Evolutionary conservation across 30 jellyfish, hydroid and myxozoan species (phyloP).

Genomic region (Catostylus mosaicus): DNA sequence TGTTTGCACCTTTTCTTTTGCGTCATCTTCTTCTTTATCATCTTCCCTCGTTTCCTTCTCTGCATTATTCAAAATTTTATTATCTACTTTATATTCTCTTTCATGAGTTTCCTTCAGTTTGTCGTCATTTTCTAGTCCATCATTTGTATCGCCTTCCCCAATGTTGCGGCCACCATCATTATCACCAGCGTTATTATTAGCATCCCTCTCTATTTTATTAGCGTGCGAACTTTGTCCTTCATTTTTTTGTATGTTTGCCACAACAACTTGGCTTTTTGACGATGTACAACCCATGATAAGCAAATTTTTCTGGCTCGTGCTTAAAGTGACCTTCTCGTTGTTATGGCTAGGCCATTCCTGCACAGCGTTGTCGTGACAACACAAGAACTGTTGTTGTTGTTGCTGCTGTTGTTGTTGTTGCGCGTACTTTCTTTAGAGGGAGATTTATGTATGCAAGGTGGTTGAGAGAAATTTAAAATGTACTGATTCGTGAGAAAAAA

Average conservation of each 20-base stretch:
- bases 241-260: neutral
- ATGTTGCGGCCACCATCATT: neutral
- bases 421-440: neutral
- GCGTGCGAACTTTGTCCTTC: neutral
- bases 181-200: slow-evolving; percentile 4
- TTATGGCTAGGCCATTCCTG: neutral
- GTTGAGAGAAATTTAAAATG: too few species aligned
- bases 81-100: too few species aligned
- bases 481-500: too few species aligned
- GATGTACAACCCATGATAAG: slow-evolving; percentile 38
- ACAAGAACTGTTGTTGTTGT: neutral
- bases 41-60: neutral
- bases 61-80: neutral
- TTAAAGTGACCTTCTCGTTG: too few species aligned
- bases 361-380: neutral
- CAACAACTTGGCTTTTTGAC: slow-evolving; percentile 18
- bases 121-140: neutral
- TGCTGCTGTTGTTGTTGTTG: neutral
- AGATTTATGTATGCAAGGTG: too few species aligned
- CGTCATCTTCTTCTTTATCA: too few species aligned
- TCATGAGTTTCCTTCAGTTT: neutral
- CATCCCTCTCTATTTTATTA: neutral
- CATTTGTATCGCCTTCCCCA: neutral
- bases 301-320: neutral
- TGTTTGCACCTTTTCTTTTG: too few species aligned